Percentiles rank a stretch among this genome's conserved stretches.
Conservation (phyloP, 2,113 vertebrate species). For the Chloroceryle aenea region DNA sequence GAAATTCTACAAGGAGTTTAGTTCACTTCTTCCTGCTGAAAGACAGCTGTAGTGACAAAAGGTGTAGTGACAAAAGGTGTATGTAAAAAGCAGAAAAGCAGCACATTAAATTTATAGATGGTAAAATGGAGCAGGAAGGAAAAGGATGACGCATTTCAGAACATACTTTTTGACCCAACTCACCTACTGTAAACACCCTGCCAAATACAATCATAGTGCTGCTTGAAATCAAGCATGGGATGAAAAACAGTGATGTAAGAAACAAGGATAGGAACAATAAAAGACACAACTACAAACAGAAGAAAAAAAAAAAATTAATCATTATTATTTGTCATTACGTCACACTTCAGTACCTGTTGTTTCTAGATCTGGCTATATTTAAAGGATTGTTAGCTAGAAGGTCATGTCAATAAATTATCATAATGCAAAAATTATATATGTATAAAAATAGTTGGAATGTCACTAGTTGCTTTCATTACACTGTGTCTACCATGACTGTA, state of each 20-base stretch:
- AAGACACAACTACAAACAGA: not conserved
- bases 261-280: not conserved
- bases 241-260: not conserved
- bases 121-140: not conserved
- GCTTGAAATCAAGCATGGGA: not conserved
- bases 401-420: not conserved
- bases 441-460: not conserved
- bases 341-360: not conserved
- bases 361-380: not conserved
- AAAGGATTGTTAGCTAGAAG: not conserved
- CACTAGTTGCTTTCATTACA: not conserved
- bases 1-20: constrained; percentile 4
- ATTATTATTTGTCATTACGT: not conserved
- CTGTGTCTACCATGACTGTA: not conserved
- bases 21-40: not conserved
- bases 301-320: not conserved
- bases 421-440: not conserved
- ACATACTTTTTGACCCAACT: not conserved
- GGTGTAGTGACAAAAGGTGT: not conserved
- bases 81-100: not conserved
- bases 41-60: not conserved
- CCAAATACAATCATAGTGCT: not conserved
- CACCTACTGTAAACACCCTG: not conserved
- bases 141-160: not conserved
- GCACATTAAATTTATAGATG: not conserved